phyloP scores from a whole-genome alignment of 2,888 invertebrate genomes.

The Teleogryllus oceanicus region DNA sequence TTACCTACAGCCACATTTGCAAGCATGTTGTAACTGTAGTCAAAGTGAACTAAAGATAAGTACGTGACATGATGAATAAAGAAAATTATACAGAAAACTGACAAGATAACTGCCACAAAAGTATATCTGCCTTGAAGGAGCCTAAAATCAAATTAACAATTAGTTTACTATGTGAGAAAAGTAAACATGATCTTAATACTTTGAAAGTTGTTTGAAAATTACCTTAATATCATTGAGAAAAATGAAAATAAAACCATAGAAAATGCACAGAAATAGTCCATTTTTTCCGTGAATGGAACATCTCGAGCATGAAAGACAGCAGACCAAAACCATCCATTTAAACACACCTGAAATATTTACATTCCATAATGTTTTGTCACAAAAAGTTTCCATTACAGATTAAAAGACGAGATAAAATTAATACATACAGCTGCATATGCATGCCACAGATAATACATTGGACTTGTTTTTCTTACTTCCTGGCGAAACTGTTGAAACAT shows the following conservation, averaged over 20 bases:
- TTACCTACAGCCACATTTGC: conserved; percentile 79
- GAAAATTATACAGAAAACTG: conserved; percentile 59
- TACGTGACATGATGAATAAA: conserved; percentile 76
- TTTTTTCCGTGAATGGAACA: conserved; percentile 79
- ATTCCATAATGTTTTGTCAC: conserved; percentile 23
- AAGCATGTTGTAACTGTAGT: conserved; percentile 91
- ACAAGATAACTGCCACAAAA: conserved; percentile 48
- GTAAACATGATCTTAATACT: conserved; percentile 26
- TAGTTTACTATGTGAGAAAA: conserved; percentile 29
- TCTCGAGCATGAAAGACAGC: conserved; percentile 86
- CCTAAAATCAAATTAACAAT: conserved; percentile 42
- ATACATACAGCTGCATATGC: conserved; percentile 64
- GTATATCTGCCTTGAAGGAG: conserved; percentile 45
- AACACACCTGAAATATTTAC: conserved; percentile 59
- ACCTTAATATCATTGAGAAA: conserved; percentile 72
- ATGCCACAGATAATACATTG: conserved; percentile 74
- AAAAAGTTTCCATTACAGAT: neutral
- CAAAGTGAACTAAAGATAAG: conserved; percentile 72
- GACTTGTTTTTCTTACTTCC: conserved; percentile 61
- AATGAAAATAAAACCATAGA: conserved; percentile 76
- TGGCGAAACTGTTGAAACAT: conserved; percentile 65
- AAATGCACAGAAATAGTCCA: conserved; percentile 92
- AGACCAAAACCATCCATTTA: conserved; percentile 93
- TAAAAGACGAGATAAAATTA: too few species aligned
- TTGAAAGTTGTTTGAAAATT: conserved; percentile 37